phyloP scores from a whole-genome alignment of 2,888 invertebrate genomes.

The Bellardia bayeri region DNA sequence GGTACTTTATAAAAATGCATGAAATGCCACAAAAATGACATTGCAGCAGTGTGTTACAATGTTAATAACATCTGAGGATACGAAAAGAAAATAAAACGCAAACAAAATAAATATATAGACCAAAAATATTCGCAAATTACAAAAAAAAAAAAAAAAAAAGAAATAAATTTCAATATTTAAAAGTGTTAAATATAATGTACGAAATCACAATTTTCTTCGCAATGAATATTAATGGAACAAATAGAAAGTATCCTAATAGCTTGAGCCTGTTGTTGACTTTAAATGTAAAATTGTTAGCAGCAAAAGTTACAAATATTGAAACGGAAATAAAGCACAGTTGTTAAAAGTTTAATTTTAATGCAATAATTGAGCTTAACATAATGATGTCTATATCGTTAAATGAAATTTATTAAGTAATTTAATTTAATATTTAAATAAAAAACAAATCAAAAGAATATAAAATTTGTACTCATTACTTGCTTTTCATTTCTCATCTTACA shows the following conservation, averaged over 20 bases:
- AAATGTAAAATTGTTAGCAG: not conserved
- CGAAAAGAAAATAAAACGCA: constrained; percentile 9
- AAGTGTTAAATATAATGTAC: constrained; percentile 35
- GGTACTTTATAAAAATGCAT: constrained; percentile 64
- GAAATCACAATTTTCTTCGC: constrained; percentile 40
- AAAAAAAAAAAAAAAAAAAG: constrained; percentile 4
- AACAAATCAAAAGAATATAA: not conserved
- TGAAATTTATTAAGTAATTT: constrained; percentile 3
- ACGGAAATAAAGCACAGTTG: not conserved
- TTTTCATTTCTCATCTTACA: not conserved
- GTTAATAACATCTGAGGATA: constrained; percentile 56
- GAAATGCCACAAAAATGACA: constrained; percentile 72
- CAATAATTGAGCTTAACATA: constrained; percentile 23
- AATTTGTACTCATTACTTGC: not conserved
- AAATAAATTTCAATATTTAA: constrained; percentile 28
- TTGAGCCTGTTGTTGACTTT: constrained; percentile 1
- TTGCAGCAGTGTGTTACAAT: constrained; percentile 67
- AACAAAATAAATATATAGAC: constrained; percentile 26
- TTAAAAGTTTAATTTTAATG: constrained; percentile 14
- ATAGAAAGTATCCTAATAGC: constrained; percentile 2
- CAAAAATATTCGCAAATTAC: constrained; percentile 24
- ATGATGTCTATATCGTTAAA: constrained; percentile 10
- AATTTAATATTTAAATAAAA: not conserved
- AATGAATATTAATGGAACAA: not conserved
- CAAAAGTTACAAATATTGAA: not conserved